Percentiles rank a stretch among this genome's conserved stretches.
Conservation (phyloP, 2,888 invertebrate species). For the Eudiplozoon nipponicum region DNA sequence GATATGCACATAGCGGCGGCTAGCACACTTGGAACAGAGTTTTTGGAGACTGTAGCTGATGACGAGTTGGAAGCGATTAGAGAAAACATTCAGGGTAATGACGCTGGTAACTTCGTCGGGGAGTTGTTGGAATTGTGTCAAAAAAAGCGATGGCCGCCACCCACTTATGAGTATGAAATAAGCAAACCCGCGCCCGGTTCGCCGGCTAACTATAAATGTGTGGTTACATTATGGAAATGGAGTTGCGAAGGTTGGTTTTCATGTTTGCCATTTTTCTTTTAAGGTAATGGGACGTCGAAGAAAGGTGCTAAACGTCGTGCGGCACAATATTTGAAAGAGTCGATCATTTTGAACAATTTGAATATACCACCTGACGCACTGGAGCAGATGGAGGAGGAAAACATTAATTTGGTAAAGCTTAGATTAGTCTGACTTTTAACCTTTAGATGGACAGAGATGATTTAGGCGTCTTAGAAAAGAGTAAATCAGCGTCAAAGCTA, state of each 20-base stretch:
- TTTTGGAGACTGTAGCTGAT: not conserved
- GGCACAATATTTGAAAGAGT: not conserved
- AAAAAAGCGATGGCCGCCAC: constrained; percentile 73
- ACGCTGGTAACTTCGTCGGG: constrained; percentile 47
- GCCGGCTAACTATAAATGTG: constrained; percentile 63
- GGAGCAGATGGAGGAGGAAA: not conserved
- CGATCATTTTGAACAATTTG: not conserved
- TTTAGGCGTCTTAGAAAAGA: too few species aligned
- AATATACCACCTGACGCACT: not conserved
- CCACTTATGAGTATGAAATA: constrained; percentile 51
- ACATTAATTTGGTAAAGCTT: too few species aligned
- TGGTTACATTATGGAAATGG: constrained; percentile 47
- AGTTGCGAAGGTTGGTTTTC: constrained; percentile 5
- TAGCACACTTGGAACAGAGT: not conserved
- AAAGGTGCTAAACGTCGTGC: not conserved
- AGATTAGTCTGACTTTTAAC: too few species aligned
- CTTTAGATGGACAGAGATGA: too few species aligned
- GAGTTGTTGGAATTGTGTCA: constrained; percentile 67
- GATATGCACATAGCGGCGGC: not conserved
- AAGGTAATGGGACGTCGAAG: not conserved
- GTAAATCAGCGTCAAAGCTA: too few species aligned
- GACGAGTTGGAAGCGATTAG: not conserved
- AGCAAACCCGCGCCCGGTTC: constrained; percentile 66
- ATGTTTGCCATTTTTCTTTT: too few species aligned
- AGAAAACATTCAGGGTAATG: constrained; percentile 27